Conservation (phyloP, 2,113 vertebrate genomes). For the Ochotona curzoniae region DNA sequence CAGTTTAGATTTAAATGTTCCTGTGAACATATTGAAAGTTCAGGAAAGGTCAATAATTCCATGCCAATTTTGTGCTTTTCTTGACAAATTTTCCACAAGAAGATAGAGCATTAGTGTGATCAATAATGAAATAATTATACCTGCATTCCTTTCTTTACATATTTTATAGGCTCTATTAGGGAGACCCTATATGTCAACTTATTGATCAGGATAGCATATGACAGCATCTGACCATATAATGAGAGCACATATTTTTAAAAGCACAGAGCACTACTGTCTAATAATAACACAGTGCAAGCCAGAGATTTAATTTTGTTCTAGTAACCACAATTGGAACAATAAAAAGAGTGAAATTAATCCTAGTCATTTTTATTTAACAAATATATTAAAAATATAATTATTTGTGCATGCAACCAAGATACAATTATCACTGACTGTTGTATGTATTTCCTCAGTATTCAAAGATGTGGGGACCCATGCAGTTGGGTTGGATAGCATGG, state of each 20-base stretch:
- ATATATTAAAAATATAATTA: neutral
- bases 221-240: neutral
- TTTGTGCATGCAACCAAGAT: neutral
- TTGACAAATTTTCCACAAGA: neutral
- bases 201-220: neutral
- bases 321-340: neutral
- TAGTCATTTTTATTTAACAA: neutral
- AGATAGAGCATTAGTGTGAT: neutral
- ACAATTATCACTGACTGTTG: neutral
- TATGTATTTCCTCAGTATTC: neutral
- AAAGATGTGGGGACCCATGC: no score
- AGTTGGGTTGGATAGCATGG: no score
- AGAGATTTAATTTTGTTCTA: neutral
- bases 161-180: neutral
- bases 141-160: neutral
- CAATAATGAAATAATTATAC: neutral
- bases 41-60: neutral
- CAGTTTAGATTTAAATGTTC: neutral
- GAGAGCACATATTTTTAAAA: conserved; percentile 22
- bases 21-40: neutral
- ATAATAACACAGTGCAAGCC: neutral
- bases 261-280: neutral
- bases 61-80: neutral
- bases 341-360: neutral
- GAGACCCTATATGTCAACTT: neutral